phyloP scores from a whole-genome alignment of 1,140 invertebrate species.

The Asbolus verrucosus region DNA sequence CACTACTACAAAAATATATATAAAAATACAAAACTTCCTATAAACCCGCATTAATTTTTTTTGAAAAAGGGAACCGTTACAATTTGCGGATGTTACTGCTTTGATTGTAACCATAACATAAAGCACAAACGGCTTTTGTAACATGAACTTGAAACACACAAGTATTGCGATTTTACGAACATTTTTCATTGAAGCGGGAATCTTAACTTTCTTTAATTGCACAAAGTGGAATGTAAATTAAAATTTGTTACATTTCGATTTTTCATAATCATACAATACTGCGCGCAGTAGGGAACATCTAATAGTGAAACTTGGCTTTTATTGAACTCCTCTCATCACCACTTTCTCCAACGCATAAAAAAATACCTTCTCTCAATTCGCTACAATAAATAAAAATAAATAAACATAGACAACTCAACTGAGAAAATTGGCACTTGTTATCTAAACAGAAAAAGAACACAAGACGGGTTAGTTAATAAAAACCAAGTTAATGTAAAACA shows the following conservation, averaged over 20 bases:
- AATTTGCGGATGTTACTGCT: not conserved
- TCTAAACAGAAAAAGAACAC: conserved; percentile 36
- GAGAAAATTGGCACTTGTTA: conserved; percentile 26
- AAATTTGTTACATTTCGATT: conserved; percentile 16
- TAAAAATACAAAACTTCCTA: conserved; percentile 15
- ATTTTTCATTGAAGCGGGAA: conserved; percentile 11
- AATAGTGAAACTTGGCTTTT: conserved; percentile 44
- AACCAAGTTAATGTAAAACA: conserved; percentile 46
- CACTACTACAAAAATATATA: not conserved
- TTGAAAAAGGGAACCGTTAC: not conserved
- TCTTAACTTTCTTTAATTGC: conserved; percentile 9
- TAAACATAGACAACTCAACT: conserved; percentile 12
- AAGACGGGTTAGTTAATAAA: conserved; percentile 38
- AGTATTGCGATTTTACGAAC: conserved; percentile 6
- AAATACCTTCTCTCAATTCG: conserved; percentile 36
- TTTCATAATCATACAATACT: conserved; percentile 31
- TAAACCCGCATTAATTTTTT: not conserved
- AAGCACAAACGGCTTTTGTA: conserved; percentile 6
- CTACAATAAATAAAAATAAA: conserved; percentile 32
- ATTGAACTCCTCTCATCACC: conserved; percentile 39
- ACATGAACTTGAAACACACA: not conserved
- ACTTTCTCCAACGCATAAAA: conserved; percentile 43
- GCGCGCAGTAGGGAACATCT: conserved; percentile 36
- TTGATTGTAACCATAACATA: not conserved
- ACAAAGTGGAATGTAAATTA: conserved; percentile 24